Evolutionary conservation across 2,888 invertebrate species (phyloP).

Genomic region (Archaeoteleia sp.): DNA sequence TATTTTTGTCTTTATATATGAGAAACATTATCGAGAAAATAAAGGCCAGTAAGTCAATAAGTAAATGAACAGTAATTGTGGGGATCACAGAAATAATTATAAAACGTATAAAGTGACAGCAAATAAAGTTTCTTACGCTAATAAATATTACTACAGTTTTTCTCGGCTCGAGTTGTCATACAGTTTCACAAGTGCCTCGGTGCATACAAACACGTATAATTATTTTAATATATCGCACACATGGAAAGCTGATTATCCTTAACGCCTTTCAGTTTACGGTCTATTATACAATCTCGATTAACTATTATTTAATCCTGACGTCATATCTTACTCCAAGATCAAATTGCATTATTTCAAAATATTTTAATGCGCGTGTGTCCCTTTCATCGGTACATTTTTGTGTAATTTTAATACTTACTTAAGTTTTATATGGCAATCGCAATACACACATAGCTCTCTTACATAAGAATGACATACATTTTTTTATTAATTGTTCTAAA

Average conservation of each 20-base stretch:
- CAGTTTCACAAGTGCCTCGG: neutral
- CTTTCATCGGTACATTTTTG: neutral
- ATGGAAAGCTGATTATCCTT: conserved; percentile 13
- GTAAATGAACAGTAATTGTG: too few relatives aligned
- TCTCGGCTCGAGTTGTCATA: neutral
- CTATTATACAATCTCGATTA: conserved; percentile 36
- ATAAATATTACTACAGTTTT: neutral
- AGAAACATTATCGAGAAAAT: conserved; percentile 8
- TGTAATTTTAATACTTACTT: too few relatives aligned
- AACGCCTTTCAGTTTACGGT: conserved; percentile 34
- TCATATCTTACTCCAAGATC: conserved; percentile 38
- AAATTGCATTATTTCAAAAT: conserved; percentile 12
- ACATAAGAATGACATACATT: too few relatives aligned
- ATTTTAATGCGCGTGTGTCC: too few relatives aligned
- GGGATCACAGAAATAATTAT: too few relatives aligned
- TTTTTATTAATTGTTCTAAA: too few relatives aligned
- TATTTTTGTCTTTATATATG: conserved; percentile 12
- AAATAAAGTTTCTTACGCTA: neutral
- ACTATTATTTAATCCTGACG: conserved; percentile 45
- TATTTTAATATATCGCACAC: conserved; percentile 28
- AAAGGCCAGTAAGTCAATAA: neutral
- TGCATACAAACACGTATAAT: conserved; percentile 12
- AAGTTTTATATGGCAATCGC: too few relatives aligned
- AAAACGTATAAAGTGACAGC: neutral
- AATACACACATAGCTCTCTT: too few relatives aligned